These are phyloP conservation scores for Camponotus pennsylvanicus DNA, from an alignment of 1,140 invertebrate genomes.

Conservation along the genomic window DNA sequence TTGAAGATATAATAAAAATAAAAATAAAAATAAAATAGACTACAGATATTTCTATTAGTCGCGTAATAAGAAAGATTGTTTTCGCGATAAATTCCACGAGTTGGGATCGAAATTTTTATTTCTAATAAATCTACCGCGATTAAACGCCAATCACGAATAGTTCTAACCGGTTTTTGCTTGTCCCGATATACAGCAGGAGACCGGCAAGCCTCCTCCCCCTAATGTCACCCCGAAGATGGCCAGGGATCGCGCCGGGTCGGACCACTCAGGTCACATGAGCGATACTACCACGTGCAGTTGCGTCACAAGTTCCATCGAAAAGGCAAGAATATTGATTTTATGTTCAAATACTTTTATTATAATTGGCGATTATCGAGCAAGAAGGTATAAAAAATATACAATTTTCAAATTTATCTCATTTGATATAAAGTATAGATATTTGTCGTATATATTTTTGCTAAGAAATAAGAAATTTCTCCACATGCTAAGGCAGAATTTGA, in stretches of 20 bases:
- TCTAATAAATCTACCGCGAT: background rate
- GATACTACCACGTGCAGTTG: slow-evolving; percentile 83
- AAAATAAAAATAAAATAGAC: slow-evolving; percentile 5
- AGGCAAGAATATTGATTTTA: slow-evolving; percentile 71
- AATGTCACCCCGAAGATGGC: slow-evolving; percentile 81
- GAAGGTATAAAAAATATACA: background rate
- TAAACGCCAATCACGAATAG: background rate
- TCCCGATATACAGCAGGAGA: slow-evolving; percentile 64
- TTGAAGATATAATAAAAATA: slow-evolving; percentile 20
- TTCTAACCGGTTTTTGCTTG: slow-evolving; percentile 36
- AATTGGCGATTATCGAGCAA: background rate
- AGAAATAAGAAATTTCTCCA: no score
- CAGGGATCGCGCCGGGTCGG: slow-evolving; percentile 80
- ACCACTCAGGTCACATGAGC: slow-evolving; percentile 83
- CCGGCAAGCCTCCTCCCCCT: slow-evolving; percentile 65
- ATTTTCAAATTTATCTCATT: background rate
- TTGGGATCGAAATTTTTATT: slow-evolving; percentile 3
- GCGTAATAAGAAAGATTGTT: slow-evolving; percentile 42
- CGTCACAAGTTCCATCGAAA: slow-evolving; percentile 79
- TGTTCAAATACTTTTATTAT: background rate
- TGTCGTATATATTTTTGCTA: background rate
- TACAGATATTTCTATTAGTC: background rate
- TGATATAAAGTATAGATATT: background rate
- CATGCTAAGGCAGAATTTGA: background rate
- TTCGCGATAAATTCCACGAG: slow-evolving; percentile 4